phyloP scores from a whole-genome alignment of 2,113 vertebrate genomes.

The Ictalurus punctatus region DNA sequence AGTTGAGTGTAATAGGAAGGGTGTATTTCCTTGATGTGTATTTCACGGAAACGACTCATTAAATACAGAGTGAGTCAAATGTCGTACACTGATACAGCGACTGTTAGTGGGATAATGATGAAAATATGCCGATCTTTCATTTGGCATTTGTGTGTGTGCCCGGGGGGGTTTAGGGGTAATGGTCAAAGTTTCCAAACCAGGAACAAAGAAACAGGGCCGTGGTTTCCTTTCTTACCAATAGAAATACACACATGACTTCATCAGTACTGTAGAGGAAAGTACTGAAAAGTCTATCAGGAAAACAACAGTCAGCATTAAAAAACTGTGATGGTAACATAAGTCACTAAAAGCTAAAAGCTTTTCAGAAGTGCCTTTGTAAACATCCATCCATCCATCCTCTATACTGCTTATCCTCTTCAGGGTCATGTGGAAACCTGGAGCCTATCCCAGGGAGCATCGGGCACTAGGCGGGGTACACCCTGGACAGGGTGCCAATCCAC shows the following conservation, averaged over 20 bases:
- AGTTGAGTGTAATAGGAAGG: slow-evolving; percentile 10
- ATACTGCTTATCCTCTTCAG: too few species aligned
- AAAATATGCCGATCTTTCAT: background rate
- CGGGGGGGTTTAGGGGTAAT: too few species aligned
- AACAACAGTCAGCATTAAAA: background rate
- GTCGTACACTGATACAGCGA: background rate
- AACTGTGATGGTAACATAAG: background rate
- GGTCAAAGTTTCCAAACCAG: slow-evolving; percentile 50
- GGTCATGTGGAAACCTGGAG: too few species aligned
- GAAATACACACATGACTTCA: slow-evolving; percentile 16
- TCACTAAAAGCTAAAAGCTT: background rate
- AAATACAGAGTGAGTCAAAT: background rate
- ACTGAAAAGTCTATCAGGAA: background rate
- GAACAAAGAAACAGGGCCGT: slow-evolving; percentile 48
- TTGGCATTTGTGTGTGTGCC: background rate
- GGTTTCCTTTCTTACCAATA: slow-evolving; percentile 35
- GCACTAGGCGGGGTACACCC: too few species aligned
- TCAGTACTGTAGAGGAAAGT: background rate
- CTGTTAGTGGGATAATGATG: background rate
- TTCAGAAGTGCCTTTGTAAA: too few species aligned
- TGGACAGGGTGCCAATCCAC: too few species aligned
- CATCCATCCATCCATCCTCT: too few species aligned
- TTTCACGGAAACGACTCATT: background rate
- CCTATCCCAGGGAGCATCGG: too few species aligned
- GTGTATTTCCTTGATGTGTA: background rate